Base-by-base conservation (phyloP, 2,888 invertebrate genomes). In the Pelosia muscerda region DNA sequence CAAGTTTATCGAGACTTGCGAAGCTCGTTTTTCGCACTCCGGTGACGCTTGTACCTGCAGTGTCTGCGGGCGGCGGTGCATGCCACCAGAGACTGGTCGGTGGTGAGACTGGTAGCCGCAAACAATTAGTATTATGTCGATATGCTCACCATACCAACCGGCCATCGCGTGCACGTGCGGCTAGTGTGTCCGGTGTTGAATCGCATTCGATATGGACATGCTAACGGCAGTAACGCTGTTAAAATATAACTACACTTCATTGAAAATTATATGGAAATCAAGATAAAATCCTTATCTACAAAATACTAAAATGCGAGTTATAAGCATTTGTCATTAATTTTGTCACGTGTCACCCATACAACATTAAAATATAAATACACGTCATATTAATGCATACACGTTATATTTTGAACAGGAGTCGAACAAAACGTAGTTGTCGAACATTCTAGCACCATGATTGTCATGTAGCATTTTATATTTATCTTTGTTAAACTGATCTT, bases 141-240 rank as follows among this genome's bases (percentile, higher is more conserved):
- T 63, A 62, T 63, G 65, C 68, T 61, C 57, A 58, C 55, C 13
- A 65, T 65, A 71, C 65, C 59, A 61, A 38, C 66, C 64, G 65
- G n/a, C 49, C 6, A n/a, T 58, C 59, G 10, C 11, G 69, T 61
- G 74, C 75, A 74, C 73, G 77, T 73, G 76, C 66, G 62, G 13
- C 31, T 58, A 54, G 73, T 66, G 73, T 78, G 70, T 31, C 19
- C 62, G 2, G 61, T 11, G 71, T 42, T 74, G 68, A 34, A 74
- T 75, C 73, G 72, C 25, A 60, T 65, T 65, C 34, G 65, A 53
- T n/a, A 49, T 22, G 53, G 28, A 31, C 31, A 60, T n/a, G 54
- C 19, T 60, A 54, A 60, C 54, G 49, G n/a, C 9, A 6, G 11
- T 26, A 25, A 38, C n/a, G 26, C n/a, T n/a, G 4, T 55, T 22